phyloP scores from a whole-genome alignment of 2,113 vertebrate species.

The Sturnus vulgaris region DNA sequence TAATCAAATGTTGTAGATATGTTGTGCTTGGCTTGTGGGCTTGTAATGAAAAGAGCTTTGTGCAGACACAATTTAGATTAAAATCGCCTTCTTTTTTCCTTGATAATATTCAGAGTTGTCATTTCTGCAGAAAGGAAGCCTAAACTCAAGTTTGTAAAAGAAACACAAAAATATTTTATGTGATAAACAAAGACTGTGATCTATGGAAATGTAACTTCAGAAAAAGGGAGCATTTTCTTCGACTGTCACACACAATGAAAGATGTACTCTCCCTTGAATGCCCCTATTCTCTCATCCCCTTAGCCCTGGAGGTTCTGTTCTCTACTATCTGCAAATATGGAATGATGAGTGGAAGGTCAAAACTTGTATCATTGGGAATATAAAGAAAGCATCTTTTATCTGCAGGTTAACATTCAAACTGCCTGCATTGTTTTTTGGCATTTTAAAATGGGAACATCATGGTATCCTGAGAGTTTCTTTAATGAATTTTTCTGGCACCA shows the following conservation, averaged over 20 bases:
- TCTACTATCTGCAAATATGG: not conserved
- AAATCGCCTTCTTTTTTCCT: not conserved
- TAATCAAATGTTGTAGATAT: not conserved
- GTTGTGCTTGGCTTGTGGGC: not conserved
- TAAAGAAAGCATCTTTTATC: not conserved
- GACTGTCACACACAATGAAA: not conserved
- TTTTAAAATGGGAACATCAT: not conserved
- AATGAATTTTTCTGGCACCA: not conserved
- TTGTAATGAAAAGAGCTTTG: not conserved
- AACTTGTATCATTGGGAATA: not conserved
- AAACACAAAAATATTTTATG: not conserved
- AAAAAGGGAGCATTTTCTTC: not conserved
- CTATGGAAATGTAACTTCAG: not conserved
- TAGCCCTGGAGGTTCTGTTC: not conserved
- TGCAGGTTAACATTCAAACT: not conserved
- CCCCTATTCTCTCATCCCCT: not conserved
- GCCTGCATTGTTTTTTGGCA: not conserved
- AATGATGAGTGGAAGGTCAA: not conserved
- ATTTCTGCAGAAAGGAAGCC: not conserved
- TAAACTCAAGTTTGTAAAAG: not conserved
- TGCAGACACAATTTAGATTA: not conserved
- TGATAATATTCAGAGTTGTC: not conserved
- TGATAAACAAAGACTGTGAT: not conserved
- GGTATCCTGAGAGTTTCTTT: not conserved
- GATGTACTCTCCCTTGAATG: not conserved